Percentiles rank a stretch among this genome's conserved stretches.
phyloP scores from a whole-genome alignment of 2,888 invertebrate genomes.

The Chymomyza procnemis region DNA sequence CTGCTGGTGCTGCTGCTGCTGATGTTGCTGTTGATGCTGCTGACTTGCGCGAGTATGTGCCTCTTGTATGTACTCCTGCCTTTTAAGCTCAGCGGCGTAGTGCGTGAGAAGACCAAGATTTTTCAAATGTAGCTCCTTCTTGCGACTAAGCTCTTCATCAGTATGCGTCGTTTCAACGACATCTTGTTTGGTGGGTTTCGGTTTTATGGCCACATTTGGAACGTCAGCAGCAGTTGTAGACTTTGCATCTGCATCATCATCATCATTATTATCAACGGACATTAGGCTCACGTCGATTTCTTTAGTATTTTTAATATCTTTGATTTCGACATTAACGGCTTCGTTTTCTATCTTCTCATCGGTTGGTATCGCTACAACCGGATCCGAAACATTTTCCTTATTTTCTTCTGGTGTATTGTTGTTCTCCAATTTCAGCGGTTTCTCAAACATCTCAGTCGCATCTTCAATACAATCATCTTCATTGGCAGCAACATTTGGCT shows the following conservation, averaged over 20 bases:
- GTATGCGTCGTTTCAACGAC: background rate
- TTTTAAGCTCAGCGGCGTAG: constrained; percentile 84
- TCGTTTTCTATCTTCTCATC: background rate
- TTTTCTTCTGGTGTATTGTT: background rate
- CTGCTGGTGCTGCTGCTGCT: constrained; percentile 51
- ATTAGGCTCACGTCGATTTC: constrained; percentile 26
- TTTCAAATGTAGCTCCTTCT: constrained; percentile 86
- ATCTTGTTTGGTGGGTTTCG: background rate
- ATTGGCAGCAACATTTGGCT: background rate
- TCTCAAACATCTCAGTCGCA: background rate
- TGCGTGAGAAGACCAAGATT: constrained; percentile 87
- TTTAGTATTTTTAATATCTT: constrained; percentile 28
- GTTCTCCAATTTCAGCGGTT: background rate
- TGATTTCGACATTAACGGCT: constrained; percentile 1
- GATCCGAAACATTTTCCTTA: background rate
- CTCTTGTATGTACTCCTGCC: constrained; percentile 74
- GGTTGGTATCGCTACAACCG: background rate
- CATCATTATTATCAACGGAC: constrained; percentile 13
- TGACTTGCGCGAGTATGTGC: constrained; percentile 55
- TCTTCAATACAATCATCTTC: constrained; percentile 10
- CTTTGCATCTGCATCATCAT: constrained; percentile 22
- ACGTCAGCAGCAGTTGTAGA: constrained; percentile 5
- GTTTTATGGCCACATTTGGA: background rate
- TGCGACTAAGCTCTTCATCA: constrained; percentile 82
- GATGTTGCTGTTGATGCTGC: constrained; percentile 41